Base-by-base conservation (phyloP, 2,797 vertebrate genomes). In the Phalloptychus januarius region DNA sequence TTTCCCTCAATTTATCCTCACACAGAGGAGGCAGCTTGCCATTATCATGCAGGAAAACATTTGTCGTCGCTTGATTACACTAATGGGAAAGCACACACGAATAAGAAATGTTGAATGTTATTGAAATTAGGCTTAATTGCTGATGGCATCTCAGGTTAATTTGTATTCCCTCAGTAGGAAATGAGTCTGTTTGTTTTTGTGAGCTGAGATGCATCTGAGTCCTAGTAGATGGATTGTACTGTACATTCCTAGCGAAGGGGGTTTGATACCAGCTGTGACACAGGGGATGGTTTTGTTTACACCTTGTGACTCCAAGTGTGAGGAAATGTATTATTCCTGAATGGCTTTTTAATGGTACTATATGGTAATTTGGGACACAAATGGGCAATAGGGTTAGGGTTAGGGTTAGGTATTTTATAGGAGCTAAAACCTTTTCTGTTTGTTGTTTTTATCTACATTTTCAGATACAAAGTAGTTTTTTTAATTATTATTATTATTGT, bases 81-180 rank as follows among this genome's bases (percentile, higher is more conserved):
- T 96, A 95, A 96, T 95, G 94, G 93, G 91, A 92, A 92, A 89
- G 91, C 92, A 90, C 92, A 94, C 93, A 87, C 81, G 82, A 94
- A 96, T 95, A 93, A 93, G 93, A 95, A 95, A 95, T 94, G 94
- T 95, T 93, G 92, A 95, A 94, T 93, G 94, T 95, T 95, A 95
- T 94, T 95, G 94, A 96, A 95, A 96, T 96, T 95, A 95, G 95
- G 88, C 95, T 90, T 96, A 95, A 96, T 96, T 95, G 94, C 94
- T 89, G 94, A 94, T 95, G 95, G 91, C 95, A 95, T 93, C 94
- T 94, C 93, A 94, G 95, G 95, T 96, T 96, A 96, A 95, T 95
- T 96, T 94, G 93, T 94, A 94, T 95, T 95, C 95, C 94, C 94
- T 78, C 76, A 54, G 87, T 92, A 87, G 91, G 92, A 92, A 91